These are phyloP conservation scores for Hylyphantes graminicola DNA, from an alignment of 1,140 invertebrate species.

Conservation along the genomic window DNA sequence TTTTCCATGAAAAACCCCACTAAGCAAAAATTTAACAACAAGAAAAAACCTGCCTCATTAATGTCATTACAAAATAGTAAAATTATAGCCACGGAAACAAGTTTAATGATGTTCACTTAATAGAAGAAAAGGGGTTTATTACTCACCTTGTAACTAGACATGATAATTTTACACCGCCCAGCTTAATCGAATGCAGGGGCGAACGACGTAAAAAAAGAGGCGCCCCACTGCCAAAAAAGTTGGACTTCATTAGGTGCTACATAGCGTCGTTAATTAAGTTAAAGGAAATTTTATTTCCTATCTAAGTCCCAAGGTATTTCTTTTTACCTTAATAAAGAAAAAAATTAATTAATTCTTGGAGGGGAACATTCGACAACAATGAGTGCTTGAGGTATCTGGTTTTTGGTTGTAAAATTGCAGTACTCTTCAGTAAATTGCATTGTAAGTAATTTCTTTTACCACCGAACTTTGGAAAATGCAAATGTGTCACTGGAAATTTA, in stretches of 20 bases:
- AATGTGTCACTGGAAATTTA: too few species aligned
- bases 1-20: not conserved
- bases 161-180: slow-evolving; percentile 26
- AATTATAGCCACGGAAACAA: slow-evolving; percentile 38
- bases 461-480: too few species aligned
- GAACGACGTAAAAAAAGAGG: not conserved
- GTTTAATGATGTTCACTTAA: slow-evolving; percentile 30
- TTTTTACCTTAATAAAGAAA: slow-evolving; percentile 34
- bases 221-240: slow-evolving; percentile 4
- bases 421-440: too few species aligned
- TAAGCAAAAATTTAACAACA: not conserved
- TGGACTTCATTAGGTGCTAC: slow-evolving; percentile 20
- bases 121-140: slow-evolving; percentile 35
- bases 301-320: slow-evolving; percentile 36
- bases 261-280: slow-evolving; percentile 39
- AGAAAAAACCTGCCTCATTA: slow-evolving; percentile 30
- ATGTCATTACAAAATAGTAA: slow-evolving; percentile 38
- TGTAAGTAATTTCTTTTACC: too few species aligned
- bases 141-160: slow-evolving; percentile 28
- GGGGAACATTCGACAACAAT: slow-evolving; percentile 26
- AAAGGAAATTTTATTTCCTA: slow-evolving; percentile 23
- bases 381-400: not conserved
- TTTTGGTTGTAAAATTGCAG: too few species aligned
- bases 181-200: slow-evolving; percentile 25
- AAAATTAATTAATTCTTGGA: slow-evolving; percentile 44